Percentiles rank a stretch among this genome's conserved stretches.
Conservation (phyloP, 2,888 invertebrate genomes). For the Theretra japonica region DNA sequence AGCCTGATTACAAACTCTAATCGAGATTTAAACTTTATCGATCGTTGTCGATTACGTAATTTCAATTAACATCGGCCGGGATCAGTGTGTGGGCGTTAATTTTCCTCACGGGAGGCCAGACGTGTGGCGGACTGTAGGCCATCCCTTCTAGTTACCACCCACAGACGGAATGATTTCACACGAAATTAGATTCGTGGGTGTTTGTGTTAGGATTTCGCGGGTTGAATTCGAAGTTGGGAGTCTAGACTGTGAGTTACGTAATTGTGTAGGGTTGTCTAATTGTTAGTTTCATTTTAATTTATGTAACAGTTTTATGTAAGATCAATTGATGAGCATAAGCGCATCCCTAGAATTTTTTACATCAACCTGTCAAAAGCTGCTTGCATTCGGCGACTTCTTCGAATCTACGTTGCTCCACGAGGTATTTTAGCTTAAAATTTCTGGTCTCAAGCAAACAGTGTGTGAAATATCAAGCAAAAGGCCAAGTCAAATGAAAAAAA, state of each 20-base stretch:
- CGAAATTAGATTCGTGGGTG: not conserved
- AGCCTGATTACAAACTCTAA: not conserved
- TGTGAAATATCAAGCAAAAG: no score
- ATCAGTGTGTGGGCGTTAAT: conserved; percentile 17
- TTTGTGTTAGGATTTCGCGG: conserved; percentile 3
- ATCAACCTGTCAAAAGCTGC: no score
- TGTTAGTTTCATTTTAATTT: no score
- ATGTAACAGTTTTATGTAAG: no score
- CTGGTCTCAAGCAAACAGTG: no score
- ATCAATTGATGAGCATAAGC: no score
- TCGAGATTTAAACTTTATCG: conserved; percentile 15
- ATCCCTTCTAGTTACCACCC: not conserved
- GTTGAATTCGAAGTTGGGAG: not conserved
- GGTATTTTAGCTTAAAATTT: no score
- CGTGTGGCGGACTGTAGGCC: conserved; percentile 5
- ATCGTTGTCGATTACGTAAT: conserved; percentile 14
- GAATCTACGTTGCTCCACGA: no score
- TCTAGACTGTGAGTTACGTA: not conserved
- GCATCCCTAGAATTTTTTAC: no score
- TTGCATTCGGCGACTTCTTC: no score
- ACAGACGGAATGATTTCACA: conserved; percentile 9
- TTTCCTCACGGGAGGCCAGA: not conserved
- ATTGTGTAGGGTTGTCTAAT: no score
- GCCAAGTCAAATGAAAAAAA: no score
- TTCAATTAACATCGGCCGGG: conserved; percentile 19